Conservation (phyloP, 2,797 vertebrate genomes). For the Micrastur ruficollis region DNA sequence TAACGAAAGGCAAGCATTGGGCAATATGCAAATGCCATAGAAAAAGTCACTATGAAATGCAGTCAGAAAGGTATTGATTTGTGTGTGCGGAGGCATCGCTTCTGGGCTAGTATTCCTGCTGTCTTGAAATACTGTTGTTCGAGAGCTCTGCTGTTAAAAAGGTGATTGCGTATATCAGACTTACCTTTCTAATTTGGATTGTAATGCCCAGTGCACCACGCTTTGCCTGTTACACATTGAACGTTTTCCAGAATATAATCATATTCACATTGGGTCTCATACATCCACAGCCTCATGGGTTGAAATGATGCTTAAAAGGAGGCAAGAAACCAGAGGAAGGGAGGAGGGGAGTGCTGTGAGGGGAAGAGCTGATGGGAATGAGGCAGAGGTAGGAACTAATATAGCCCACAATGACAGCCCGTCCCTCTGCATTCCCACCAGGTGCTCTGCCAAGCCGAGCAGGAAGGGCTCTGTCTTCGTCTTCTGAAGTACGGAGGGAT, state of each 20-base stretch:
- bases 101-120: neutral
- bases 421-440: neutral
- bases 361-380: neutral
- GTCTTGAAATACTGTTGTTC: neutral
- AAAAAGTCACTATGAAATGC: neutral
- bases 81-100: neutral
- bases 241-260: neutral
- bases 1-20: neutral
- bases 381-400: neutral
- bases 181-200: neutral
- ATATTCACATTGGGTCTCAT: neutral
- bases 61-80: fast-evolving
- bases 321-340: neutral
- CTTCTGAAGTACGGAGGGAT: neutral
- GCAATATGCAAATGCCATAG: neutral
- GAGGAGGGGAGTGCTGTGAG: neutral
- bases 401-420: neutral
- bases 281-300: neutral
- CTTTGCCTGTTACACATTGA: neutral
- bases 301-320: neutral
- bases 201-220: neutral
- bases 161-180: neutral
- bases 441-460: neutral
- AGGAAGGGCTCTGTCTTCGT: too few species aligned
- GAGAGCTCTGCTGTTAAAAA: neutral